Base-by-base conservation (phyloP, 2,113 vertebrate genomes). In the Albula goreensis region DNA sequence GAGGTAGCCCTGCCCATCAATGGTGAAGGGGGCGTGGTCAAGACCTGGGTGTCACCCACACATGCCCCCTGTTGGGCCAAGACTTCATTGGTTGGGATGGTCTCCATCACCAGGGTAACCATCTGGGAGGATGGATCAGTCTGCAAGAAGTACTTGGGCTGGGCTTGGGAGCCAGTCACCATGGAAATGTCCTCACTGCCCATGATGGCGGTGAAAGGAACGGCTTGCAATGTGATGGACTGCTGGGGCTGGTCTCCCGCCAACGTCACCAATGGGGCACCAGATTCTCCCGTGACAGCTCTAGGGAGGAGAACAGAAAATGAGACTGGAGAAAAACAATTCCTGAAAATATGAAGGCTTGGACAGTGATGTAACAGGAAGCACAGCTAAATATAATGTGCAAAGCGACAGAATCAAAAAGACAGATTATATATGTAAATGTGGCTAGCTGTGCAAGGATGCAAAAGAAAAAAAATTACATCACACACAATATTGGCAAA, bases 131-230 rank as follows among this genome's bases (percentile, higher is more conserved):
- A 94, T 22, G 96, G 95, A 93, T 96, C 95, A 90, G 96, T 94
- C 95, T 97, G 96, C 80, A 97, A 90, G 88, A 97, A 96, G 89
- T 96, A 96, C 78, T 96, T 96, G 83, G 96, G 95, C 74, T 95
- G 88, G 3, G 85, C 83, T 19, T 41, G 31, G 31, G 31, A 41
- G 31, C 0, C 31, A 41, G 82, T 50, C 0, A 15, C 17, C 56
- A 60, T 13, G 11, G 60, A 66, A 19, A 66, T 19, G 8, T 66
- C 17, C 7, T 66, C 5, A 19, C 60, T 13, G 17, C 7, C 60
- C 9, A 66, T 7, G 60, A 19, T 22, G 60, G 60, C 80, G 48
- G 84, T 31, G 22, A 85, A 79, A 52, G 53, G 92, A 88, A 97
- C 93, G 25, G 97, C 96, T 90, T 97, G 96, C 91, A 97, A 94